phyloP scores from a whole-genome alignment of 1,140 invertebrate genomes.

The Drosophila lowei region DNA sequence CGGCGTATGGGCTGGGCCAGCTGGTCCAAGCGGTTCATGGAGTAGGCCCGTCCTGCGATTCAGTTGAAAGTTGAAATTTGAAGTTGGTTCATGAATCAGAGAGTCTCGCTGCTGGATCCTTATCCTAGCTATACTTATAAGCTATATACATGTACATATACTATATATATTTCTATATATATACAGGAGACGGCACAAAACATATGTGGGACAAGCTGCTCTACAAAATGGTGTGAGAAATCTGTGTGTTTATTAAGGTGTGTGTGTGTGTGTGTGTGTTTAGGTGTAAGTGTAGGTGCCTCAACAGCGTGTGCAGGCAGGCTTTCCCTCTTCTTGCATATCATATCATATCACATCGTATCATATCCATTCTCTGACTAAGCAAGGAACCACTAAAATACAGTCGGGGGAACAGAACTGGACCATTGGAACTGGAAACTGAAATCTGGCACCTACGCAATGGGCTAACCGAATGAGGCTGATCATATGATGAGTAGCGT shows the following conservation, averaged over 20 bases:
- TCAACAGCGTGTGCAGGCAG: conserved; percentile 15
- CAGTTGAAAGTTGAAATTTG: conserved; percentile 68
- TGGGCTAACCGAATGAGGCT: conserved; percentile 43
- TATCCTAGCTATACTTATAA: conserved; percentile 42
- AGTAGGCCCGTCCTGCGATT: conserved; percentile 89
- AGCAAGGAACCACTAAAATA: conserved; percentile 26
- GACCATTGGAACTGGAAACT: conserved; percentile 6
- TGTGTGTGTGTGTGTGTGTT: conserved; percentile 18
- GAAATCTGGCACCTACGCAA: conserved; percentile 18
- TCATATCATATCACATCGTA: not conserved
- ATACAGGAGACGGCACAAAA: conserved; percentile 34
- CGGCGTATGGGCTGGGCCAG: conserved; percentile 89
- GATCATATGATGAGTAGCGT: conserved; percentile 25
- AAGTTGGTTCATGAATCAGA: conserved; percentile 63
- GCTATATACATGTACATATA: conserved; percentile 12
- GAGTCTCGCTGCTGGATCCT: conserved; percentile 27
- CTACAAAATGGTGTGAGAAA: conserved; percentile 41
- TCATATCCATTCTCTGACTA: too few species aligned
- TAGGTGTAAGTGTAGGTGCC: conserved; percentile 20
- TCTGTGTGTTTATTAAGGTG: not conserved
- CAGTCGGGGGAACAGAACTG: conserved; percentile 20
- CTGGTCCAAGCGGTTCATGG: conserved; percentile 95
- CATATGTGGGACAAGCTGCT: conserved; percentile 24
- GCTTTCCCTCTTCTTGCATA: conserved; percentile 16
- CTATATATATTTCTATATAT: not conserved